Percentiles rank a stretch among this genome's conserved stretches.
These are phyloP conservation scores for Pseudonaja textilis DNA, from an alignment of 2,113 vertebrate species.

Conservation along the genomic window DNA sequence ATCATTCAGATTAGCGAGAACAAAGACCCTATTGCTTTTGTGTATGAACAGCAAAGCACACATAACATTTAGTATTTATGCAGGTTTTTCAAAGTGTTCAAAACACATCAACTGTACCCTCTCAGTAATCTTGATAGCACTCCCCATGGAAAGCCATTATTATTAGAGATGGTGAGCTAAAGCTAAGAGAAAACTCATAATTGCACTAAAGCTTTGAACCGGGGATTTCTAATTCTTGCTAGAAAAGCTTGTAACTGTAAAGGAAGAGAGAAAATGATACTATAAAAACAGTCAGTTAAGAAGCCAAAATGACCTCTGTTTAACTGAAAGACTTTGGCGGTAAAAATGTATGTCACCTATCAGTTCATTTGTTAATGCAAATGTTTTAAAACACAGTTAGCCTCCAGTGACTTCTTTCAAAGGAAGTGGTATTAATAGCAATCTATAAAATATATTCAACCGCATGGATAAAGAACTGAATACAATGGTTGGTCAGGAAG, in stretches of 20 bases:
- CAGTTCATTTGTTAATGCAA: not conserved
- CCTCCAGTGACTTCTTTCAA: not conserved
- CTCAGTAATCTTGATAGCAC: not conserved
- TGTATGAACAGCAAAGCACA: not conserved
- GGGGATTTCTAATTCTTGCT: not conserved
- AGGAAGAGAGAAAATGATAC: not conserved
- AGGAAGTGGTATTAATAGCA: not conserved
- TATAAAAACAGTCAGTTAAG: not conserved
- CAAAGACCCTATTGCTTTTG: rapidly evolving
- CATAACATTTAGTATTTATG: not conserved
- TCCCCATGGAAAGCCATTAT: not conserved
- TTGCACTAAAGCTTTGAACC: not conserved
- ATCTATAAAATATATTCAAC: not conserved
- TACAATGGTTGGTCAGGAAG: not conserved
- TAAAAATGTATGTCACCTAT: not conserved
- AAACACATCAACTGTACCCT: not conserved
- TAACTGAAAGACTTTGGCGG: not conserved
- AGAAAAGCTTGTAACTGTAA: not conserved
- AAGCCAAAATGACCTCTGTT: not conserved
- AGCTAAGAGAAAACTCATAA: not conserved
- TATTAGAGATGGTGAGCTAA: not conserved
- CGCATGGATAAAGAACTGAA: not conserved
- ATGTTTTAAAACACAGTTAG: not conserved
- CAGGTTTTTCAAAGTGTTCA: not conserved
- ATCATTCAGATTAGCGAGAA: not conserved